These are phyloP conservation scores for Oscheius sp. DNA, from an alignment of 2,888 invertebrate genomes.

Conservation along the genomic window DNA sequence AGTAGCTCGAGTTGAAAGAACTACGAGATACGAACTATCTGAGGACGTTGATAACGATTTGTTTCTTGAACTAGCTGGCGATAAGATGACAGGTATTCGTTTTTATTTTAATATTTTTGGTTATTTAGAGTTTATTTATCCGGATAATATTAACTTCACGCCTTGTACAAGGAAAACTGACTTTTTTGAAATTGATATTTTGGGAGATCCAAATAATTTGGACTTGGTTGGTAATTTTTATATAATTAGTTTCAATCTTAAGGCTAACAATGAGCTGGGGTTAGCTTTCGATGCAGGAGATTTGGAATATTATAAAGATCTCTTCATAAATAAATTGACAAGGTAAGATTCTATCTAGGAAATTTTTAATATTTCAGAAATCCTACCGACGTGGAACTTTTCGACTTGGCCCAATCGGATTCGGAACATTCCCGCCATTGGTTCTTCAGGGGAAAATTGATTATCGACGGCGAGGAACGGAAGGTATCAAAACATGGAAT, in stretches of 20 bases:
- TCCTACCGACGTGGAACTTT: constrained; percentile 95
- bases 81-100: constrained; percentile 51
- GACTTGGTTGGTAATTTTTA: constrained; percentile 12
- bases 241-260: no score
- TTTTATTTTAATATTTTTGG: neutral
- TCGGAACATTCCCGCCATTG: constrained; percentile 97
- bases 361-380: no score
- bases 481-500: constrained; percentile 4
- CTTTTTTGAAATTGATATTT: constrained; percentile 38
- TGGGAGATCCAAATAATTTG: constrained; percentile 27
- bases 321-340: constrained; percentile 54
- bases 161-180: constrained; percentile 25
- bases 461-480: constrained; percentile 79
- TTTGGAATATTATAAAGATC: constrained; percentile 57
- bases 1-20: constrained; percentile 84
- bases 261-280: constrained; percentile 48
- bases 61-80: constrained; percentile 47
- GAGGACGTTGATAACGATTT: constrained; percentile 6
- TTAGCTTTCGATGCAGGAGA: constrained; percentile 60
- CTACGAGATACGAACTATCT: constrained; percentile 79
- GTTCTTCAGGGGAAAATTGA: constrained; percentile 78
- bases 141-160: constrained; percentile 32
- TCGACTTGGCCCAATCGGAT: constrained; percentile 87
- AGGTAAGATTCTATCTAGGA: no score
- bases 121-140: constrained; percentile 36